Conservation (phyloP, 2,888 invertebrate species). For the Lacanobia oleracea region DNA sequence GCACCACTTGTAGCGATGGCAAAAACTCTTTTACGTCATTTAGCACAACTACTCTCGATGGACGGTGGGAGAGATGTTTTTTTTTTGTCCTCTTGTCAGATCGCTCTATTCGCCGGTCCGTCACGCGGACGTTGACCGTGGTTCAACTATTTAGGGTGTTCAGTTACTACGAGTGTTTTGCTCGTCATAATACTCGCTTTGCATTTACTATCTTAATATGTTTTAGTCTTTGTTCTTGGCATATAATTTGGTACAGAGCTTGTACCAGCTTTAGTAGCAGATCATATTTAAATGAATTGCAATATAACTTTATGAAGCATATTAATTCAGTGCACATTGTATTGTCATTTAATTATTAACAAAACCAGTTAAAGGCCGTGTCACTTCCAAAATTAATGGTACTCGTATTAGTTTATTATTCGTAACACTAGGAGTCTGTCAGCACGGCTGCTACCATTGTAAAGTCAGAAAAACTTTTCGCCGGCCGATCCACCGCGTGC, state of each 20-base stretch:
- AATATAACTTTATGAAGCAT: slow-evolving; percentile 27
- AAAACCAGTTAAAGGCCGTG: slow-evolving; percentile 15
- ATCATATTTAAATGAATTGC: slow-evolving; percentile 35
- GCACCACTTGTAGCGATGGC: slow-evolving; percentile 75
- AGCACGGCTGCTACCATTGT: slow-evolving; percentile 34
- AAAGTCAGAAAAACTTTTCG: slow-evolving; percentile 58
- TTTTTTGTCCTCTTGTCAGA: slow-evolving; percentile 86
- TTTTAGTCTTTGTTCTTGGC: slow-evolving; percentile 25
- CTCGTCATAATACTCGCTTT: slow-evolving; percentile 6
- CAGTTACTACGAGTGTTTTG: slow-evolving; percentile 71
- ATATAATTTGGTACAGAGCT: slow-evolving; percentile 18
- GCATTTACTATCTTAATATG: neutral
- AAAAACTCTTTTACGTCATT: slow-evolving; percentile 86
- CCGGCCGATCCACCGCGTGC: slow-evolving; percentile 53
- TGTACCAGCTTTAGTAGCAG: slow-evolving; percentile 4
- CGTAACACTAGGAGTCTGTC: slow-evolving; percentile 46
- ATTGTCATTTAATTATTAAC: slow-evolving; percentile 23
- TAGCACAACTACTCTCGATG: slow-evolving; percentile 76
- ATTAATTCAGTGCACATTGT: slow-evolving; percentile 2
- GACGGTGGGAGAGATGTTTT: slow-evolving; percentile 81
- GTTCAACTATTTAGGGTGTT: slow-evolving; percentile 82
- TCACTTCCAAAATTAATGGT: slow-evolving; percentile 28
- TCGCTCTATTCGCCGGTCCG: slow-evolving; percentile 81
- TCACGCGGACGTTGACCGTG: slow-evolving; percentile 88
- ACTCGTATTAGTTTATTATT: slow-evolving; percentile 41